Percentiles rank a stretch among this genome's conserved stretches.
Evolutionary conservation across 2,888 invertebrate genomes (phyloP).

Genomic region (Antitype chi): DNA sequence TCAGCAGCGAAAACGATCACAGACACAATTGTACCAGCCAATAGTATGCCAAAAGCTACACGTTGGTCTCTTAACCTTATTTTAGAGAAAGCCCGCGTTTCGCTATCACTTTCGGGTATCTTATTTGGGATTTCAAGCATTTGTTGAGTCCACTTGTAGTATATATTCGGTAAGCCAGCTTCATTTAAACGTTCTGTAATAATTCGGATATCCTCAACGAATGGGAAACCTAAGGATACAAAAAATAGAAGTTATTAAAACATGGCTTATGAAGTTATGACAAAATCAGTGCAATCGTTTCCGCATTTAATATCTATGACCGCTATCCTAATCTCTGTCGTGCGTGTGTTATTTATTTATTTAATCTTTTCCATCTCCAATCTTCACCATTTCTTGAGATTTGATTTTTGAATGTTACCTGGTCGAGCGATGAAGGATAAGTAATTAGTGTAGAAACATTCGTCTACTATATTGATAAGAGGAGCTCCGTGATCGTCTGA

Average conservation of each 20-base stretch:
- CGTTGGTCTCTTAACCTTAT: constrained; percentile 67
- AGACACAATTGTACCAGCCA: constrained; percentile 29
- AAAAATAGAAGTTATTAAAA: background rate
- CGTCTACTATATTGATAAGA: constrained; percentile 70
- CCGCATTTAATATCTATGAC: background rate
- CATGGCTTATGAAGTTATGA: background rate
- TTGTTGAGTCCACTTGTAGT: constrained; percentile 76
- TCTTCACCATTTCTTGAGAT: background rate
- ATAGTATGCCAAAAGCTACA: constrained; percentile 70
- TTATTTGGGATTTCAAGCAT: constrained; percentile 64
- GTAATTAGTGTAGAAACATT: constrained; percentile 71
- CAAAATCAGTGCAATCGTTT: background rate
- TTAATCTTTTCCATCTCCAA: background rate
- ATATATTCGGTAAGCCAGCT: constrained; percentile 75
- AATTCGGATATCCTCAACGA: constrained; percentile 44
- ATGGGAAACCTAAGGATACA: background rate
- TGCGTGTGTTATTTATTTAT: background rate
- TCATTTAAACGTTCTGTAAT: constrained; percentile 73
- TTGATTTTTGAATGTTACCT: constrained; percentile 62
- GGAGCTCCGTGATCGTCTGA: constrained; percentile 68
- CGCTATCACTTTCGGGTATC: background rate
- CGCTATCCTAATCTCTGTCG: background rate
- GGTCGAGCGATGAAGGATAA: constrained; percentile 73
- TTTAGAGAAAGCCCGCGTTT: constrained; percentile 67
- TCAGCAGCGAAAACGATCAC: constrained; percentile 32